phyloP scores from a whole-genome alignment of 2,797 vertebrate genomes.

The Anabas testudineus region DNA sequence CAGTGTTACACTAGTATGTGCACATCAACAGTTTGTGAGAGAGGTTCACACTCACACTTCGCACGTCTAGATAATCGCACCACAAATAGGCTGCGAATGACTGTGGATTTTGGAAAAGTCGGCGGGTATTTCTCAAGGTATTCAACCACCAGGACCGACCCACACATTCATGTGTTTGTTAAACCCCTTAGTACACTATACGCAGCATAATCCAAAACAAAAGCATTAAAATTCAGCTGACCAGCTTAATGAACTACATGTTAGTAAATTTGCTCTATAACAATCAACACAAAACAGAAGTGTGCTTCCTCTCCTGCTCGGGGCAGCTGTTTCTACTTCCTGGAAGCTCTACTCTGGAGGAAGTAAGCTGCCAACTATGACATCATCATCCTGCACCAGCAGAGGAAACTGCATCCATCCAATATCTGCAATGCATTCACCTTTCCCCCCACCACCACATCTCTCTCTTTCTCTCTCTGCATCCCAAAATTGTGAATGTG shows the following conservation, averaged over 20 bases:
- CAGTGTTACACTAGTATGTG: no score
- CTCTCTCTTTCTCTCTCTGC: slow-evolving; percentile 21
- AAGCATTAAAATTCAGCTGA: background rate
- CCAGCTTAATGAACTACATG: background rate
- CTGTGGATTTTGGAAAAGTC: no score
- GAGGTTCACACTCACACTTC: no score
- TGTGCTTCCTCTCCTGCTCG: slow-evolving; percentile 15
- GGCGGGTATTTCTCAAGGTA: no score
- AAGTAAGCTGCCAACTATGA: slow-evolving; percentile 67
- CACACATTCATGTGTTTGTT: background rate
- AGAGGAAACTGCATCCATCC: slow-evolving; percentile 58
- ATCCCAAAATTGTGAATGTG: slow-evolving; percentile 52
- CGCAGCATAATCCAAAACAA: background rate
- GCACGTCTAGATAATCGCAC: no score
- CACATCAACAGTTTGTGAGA: no score
- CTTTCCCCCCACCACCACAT: background rate
- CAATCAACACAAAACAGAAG: background rate
- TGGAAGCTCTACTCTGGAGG: slow-evolving; percentile 36
- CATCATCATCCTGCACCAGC: slow-evolving; percentile 77
- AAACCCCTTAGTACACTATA: background rate
- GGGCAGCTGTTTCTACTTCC: slow-evolving; percentile 47
- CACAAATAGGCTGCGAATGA: no score
- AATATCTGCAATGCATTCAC: slow-evolving; percentile 49
- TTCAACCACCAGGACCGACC: background rate
- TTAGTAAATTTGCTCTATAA: background rate